Base-by-base conservation (phyloP, 2,888 invertebrate species). In the Baccha elongata region DNA sequence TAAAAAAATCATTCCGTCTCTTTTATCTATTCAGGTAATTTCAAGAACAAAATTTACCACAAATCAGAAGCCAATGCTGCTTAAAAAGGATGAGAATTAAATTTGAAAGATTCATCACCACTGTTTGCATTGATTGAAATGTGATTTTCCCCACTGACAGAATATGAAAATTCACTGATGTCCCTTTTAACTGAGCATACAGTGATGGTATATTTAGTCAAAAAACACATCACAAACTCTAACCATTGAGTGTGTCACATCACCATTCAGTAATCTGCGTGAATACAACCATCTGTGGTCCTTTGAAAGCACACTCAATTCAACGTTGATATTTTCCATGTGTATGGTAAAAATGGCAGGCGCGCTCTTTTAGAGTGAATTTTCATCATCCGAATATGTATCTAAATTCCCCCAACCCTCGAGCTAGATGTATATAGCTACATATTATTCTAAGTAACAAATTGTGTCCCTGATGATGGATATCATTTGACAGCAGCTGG, bases 231-330 rank as follows among this genome's bases (percentile, higher is more conserved):
- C 35, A 58, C 19, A 40, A 60, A 44, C 29, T 46, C 32, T 40
- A 8, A 17, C n/a, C 10, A 15, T 40, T 35, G 13, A 60, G 17
- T 42, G 6, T 6, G 29, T 17, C 35, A 6, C 1, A 42, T 29
- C 15, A 13, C 11, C 35, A n/a, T n/a, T n/a, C n/a, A 32, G 48
- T 71, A 72, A 78, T 83, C 64, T 64, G 72, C 72, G 83, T 78
- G 76, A 83, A 78, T 72, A 48, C 83, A 55, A 32, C 72, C 83
- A 83, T 83, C 83, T 83, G 83, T 78, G 83, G 55, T 73, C 78
- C 53, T 23, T n/a, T n/a, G n/a, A n/a, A 44, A 68, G 50, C 58
- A 75, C 65, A 64, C 37, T 42, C 26, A 5, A 53, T 53, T 50
- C 35, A 8, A 53, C 60, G 68, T 68, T 76, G 76, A 69, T 29